These are phyloP conservation scores for Sphyrna mokarran DNA, from an alignment of 2,113 vertebrate genomes.

Conservation along the genomic window DNA sequence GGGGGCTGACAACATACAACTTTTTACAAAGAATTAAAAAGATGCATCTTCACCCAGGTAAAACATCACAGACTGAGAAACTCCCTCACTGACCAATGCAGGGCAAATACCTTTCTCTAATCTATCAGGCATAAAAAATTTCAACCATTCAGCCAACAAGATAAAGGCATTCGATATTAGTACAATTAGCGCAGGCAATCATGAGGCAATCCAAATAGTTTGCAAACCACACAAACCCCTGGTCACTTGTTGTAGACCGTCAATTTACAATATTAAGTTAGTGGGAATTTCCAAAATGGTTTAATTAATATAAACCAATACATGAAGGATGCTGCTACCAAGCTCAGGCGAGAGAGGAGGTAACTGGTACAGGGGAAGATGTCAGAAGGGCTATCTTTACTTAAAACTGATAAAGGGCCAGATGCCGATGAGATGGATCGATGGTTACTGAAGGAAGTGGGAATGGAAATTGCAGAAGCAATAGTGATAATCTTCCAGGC, in stretches of 20 bases:
- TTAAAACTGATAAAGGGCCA: too few species aligned
- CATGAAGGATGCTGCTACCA: neutral
- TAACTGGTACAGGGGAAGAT: too few species aligned
- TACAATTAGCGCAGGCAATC: neutral
- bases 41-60: neutral
- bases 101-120: neutral
- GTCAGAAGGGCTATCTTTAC: too few species aligned
- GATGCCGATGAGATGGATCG: too few species aligned
- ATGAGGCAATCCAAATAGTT: neutral
- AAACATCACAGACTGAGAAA: neutral
- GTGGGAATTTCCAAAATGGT: neutral
- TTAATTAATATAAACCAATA: neutral
- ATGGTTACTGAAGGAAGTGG: too few species aligned
- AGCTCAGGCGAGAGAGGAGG: too few species aligned
- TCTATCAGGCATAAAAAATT: neutral
- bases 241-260: neutral
- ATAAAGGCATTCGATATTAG: neutral
- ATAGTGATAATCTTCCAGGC: too few species aligned
- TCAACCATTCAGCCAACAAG: neutral
- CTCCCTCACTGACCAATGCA: neutral
- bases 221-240: neutral
- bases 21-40: neutral
- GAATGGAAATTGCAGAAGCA: too few species aligned
- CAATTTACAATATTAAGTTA: neutral
- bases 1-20: neutral